Base-by-base conservation (phyloP, 2,888 invertebrate species). In the Philopedon plagiatum region DNA sequence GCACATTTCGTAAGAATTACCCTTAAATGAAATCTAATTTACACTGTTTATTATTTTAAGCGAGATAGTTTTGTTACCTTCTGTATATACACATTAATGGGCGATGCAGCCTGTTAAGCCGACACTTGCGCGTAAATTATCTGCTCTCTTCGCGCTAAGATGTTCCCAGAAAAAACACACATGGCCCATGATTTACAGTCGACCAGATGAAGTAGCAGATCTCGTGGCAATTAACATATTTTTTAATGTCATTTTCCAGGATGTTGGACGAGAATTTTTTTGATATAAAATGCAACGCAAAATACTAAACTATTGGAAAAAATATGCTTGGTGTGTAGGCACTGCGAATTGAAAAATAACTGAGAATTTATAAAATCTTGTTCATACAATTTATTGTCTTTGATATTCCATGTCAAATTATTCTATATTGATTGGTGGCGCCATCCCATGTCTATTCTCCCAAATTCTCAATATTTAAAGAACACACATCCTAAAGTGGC, bases 61-160 rank as follows among this genome's bases (percentile, higher is more conserved):
- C 15, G 23, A 63, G 49, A 34, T 51, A 60, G 23, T 67, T 67
- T 67, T 51, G 51, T 67, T 60, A 67, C 51, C 60, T 51, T 19
- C 46, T 51, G 60, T 67, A 60, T 66, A 58, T 5, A 54, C n/a
- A 9, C 18, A 46, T 32, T 1, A 15, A 26, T 9, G 11, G 32
- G 7, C 41, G 39, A 15, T n/a, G 60, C 49, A 51, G 58, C 51
- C 68, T 54, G 61, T 61, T 68, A 61, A 62, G 41, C 26, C 13
- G 39, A 68, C 68, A 68, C 62, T 68, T 65, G 57, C 56, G 65
- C 44, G 54, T 65, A 65, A 65, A 57, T 65, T 65, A 65, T 64
- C 65, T 39, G 26, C 44, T 23, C 44, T 60, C 41, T 32, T 61
- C 61, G 61, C 46, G 61, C 61, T 60, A 62, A 62, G 68, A 61